phyloP scores from a whole-genome alignment of 2,888 invertebrate genomes.

The Galeopsomyia nigrocyanea region DNA sequence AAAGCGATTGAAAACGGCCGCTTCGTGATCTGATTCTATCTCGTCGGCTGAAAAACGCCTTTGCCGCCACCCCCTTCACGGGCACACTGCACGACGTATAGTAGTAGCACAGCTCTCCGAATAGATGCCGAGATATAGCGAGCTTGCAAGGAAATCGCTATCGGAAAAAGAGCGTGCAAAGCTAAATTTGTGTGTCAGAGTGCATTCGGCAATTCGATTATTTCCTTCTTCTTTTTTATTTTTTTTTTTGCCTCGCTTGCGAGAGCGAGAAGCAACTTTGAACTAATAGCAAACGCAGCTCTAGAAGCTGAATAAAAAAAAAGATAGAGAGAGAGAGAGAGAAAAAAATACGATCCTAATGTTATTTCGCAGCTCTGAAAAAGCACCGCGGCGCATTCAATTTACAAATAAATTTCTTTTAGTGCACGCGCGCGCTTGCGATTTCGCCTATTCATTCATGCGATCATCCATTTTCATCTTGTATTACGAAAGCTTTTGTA shows the following conservation, averaged over 20 bases:
- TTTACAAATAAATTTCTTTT: too few relatives aligned
- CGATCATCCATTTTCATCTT: not conserved
- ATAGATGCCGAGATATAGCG: not conserved
- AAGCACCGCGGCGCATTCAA: too few relatives aligned
- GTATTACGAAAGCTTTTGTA: slow-evolving; percentile 1
- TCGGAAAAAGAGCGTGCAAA: not conserved
- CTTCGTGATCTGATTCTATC: slow-evolving; percentile 19
- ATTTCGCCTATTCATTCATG: too few relatives aligned
- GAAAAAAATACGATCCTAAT: not conserved
- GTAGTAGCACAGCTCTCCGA: too few relatives aligned
- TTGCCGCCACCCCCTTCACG: too few relatives aligned
- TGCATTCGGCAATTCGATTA: slow-evolving; percentile 24
- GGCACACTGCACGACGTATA: too few relatives aligned
- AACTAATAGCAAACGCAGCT: slow-evolving; percentile 1
- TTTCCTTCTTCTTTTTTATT: not conserved
- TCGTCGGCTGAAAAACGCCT: not conserved
- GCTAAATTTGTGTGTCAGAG: not conserved
- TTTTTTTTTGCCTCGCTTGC: slow-evolving; percentile 9
- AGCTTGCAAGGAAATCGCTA: slow-evolving; percentile 15
- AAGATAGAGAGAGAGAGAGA: not conserved
- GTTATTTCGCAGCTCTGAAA: too few relatives aligned
- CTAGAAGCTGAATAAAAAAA: too few relatives aligned
- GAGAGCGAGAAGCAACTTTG: not conserved
- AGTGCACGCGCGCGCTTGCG: not conserved
- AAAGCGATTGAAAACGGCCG: slow-evolving; percentile 34